These are phyloP conservation scores for Tupaia tana DNA, from an alignment of 2,113 vertebrate genomes.

Conservation along the genomic window DNA sequence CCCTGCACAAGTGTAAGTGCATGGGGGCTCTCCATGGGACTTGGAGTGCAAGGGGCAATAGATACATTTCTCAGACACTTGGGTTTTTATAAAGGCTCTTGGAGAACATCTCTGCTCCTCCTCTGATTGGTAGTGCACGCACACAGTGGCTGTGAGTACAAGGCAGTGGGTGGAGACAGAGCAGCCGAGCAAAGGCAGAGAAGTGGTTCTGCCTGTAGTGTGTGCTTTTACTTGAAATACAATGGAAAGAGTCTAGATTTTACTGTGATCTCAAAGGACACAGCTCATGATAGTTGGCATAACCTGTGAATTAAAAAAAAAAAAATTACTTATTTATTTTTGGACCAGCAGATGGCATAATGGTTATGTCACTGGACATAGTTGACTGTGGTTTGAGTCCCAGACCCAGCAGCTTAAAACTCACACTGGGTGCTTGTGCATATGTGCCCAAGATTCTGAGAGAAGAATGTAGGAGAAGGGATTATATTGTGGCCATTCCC, in stretches of 20 bases:
- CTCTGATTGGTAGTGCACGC: rapidly evolving
- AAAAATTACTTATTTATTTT: too few species aligned
- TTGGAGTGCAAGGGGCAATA: neutral
- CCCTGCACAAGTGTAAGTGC: neutral
- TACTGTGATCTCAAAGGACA: neutral
- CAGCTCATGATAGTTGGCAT: neutral
- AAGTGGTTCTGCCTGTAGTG: neutral
- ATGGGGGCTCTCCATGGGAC: neutral
- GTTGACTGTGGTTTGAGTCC: too few species aligned
- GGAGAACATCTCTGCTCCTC: neutral
- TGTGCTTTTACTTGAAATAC: neutral
- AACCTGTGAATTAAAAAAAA: neutral
- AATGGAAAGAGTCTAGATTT: neutral
- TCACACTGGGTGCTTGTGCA: too few species aligned
- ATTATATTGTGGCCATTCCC: too few species aligned
- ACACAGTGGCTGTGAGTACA: neutral
- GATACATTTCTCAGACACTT: neutral
- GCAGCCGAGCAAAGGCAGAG: neutral
- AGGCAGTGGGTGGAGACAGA: neutral
- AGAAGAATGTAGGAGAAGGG: too few species aligned
- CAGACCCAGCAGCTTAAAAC: too few species aligned
- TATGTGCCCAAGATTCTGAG: too few species aligned
- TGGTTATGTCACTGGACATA: too few species aligned
- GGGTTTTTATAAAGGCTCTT: neutral
- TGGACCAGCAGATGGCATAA: too few species aligned